Percentiles rank a stretch among this genome's conserved stretches.
phyloP scores from a whole-genome alignment of 2,888 invertebrate genomes.

The Lasioglossum vierecki region DNA sequence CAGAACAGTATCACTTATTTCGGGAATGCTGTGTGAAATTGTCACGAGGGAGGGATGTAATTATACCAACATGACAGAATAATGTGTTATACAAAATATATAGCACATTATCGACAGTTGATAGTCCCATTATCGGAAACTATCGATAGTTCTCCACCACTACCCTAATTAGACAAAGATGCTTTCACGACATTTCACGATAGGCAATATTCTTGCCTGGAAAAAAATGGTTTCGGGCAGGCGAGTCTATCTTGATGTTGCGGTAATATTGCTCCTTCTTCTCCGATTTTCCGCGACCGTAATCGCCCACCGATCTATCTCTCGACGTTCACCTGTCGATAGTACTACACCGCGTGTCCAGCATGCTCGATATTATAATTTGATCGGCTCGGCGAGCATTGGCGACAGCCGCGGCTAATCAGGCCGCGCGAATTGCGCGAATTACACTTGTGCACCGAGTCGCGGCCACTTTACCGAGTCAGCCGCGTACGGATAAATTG shows the following conservation, averaged over 20 bases:
- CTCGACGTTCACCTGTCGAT: conserved; percentile 49
- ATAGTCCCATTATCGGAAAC: too few species aligned
- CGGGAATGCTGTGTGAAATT: too few species aligned
- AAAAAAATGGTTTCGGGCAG: neutral
- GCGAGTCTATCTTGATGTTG: conserved; percentile 10
- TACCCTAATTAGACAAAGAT: neutral
- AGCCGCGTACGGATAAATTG: conserved; percentile 71
- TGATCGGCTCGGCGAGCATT: conserved; percentile 38
- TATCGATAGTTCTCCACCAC: too few species aligned
- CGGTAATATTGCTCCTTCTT: neutral
- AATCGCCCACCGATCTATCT: conserved; percentile 28
- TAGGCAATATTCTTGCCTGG: neutral
- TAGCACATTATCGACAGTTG: too few species aligned
- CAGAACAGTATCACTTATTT: too few species aligned
- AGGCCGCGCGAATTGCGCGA: conserved; percentile 65
- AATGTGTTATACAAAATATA: too few species aligned
- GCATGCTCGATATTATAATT: conserved; percentile 50
- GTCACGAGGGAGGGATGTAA: too few species aligned
- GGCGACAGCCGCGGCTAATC: conserved; percentile 66
- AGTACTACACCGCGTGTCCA: neutral
- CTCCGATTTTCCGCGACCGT: conserved; percentile 22
- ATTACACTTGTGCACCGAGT: conserved; percentile 49
- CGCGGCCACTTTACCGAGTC: conserved; percentile 47
- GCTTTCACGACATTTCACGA: too few species aligned
- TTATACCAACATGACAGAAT: too few species aligned